These are phyloP conservation scores for Hydra vulgaris DNA, from an alignment of 30 jellyfish, hydroid and myxozoan genomes.

Conservation along the genomic window DNA sequence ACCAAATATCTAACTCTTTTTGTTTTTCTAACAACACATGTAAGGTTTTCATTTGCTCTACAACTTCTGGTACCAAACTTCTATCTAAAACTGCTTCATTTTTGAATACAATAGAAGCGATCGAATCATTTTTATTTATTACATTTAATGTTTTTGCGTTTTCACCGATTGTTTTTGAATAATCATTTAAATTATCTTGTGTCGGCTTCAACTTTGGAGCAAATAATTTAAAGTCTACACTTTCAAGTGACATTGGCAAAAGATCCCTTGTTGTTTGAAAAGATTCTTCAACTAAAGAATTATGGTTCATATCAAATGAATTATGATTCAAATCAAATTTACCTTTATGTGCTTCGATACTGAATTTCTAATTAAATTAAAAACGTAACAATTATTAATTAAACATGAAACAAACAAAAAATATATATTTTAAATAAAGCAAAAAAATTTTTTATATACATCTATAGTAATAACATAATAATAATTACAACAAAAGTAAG, in stretches of 20 bases:
- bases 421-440: no score
- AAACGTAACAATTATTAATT: background rate
- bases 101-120: background rate
- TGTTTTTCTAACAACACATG: conserved; percentile 19
- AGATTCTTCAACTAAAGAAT: background rate
- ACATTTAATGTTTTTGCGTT: background rate
- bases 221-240: background rate
- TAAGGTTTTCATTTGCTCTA: conserved; percentile 20
- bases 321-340: background rate
- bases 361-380: background rate
- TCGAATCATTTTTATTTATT: background rate
- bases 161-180: background rate
- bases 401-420: background rate
- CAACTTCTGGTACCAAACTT: conserved; percentile 10
- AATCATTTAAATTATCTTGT: background rate
- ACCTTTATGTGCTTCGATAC: background rate
- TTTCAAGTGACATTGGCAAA: background rate
- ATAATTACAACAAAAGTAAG: background rate
- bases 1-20: conserved; percentile 20
- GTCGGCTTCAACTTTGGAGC: no score
- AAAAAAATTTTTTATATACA: no score
- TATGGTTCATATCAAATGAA: background rate
- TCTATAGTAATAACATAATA: no score
- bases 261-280: background rate
- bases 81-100: background rate